Evolutionary conservation across 2,797 vertebrate genomes (phyloP), one percentile per base, ranked within the genome.

Genomic region (Myripristis murdjan): DNA sequence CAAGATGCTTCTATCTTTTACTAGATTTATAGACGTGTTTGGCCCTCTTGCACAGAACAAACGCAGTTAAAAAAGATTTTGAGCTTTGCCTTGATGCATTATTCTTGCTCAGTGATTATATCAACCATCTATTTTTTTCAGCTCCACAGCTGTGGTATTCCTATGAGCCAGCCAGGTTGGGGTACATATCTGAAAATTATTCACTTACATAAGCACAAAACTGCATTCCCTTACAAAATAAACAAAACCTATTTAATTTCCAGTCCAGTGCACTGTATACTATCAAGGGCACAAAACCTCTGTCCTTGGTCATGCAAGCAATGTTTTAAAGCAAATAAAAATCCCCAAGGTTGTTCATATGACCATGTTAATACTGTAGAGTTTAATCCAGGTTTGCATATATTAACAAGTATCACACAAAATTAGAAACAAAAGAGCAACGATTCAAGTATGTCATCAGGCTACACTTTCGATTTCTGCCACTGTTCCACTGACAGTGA

Each of bases 151-250:
- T 91, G 90, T 81, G 84, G 66, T 87, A 88, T 89, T 88, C 86
- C 80, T 90, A 41, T 79, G 89, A 90, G 89, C 82, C 83, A 28
- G 67, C 53, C 74, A 75, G 76, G 77, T 82, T 83, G 56, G 54
- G 72, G 55, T 78, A 84, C 77, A 79, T 86, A 77, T 87, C 73
- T 69, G 67, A 77, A 88, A 84, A 88, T 52, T 22, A 87, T 86
- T 83, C 73, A 82, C 86, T 83, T 86, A 78, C 84, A 89, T 85
- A 86, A 91, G 90, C 88, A 88, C 43, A 92, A 90, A 89, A 87
- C 62, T 72, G 54, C 58, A 72, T 83, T 85, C 87, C 56, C 80
- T 31, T 67, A 88, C 70, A 84, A 88, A 89, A 89, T 73, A 85
- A 91, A 88, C 74, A 87, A 81, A 84, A 77, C 56, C 67, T 78